Evolutionary conservation across 2,113 vertebrate genomes (phyloP), one percentile per base, ranked within the genome.

Genomic region (Lathamus discolor): DNA sequence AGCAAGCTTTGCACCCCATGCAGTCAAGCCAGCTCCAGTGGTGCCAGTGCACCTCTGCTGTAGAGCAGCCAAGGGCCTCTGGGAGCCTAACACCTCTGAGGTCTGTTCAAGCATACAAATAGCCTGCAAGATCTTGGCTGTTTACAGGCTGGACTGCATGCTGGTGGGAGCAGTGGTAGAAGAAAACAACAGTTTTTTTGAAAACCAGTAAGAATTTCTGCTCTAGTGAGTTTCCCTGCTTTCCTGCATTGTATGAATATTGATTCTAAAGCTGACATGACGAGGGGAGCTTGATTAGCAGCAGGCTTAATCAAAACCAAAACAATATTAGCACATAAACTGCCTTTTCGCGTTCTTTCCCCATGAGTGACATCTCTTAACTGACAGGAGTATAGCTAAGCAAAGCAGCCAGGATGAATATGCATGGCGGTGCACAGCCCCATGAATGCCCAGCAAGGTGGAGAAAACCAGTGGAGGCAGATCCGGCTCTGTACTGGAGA

Each of bases 401-500:
- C 37, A 75, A 92, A 95, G 61, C 14, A 85, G 87, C 80, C 91
- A 41, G 91, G 93, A 95, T 97, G 95, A 97, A 97, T 95, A 97
- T 72, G 75, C 84, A 93, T 66, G 74, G 94, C 41, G 23, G 95
- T 41, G 7, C 92, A 66, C 31, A 57, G 85, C 69, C 77, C n/a
- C 52, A 3, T 9, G 44, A 84, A 89, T 61, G 23, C 68, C 63
- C 67, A 74, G 52, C 33, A 54, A 76, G 64, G 54, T 96, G 70
- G 22, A 77, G 93, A 96, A 95, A 86, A 88, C 83, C 29, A 44
- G 33, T 23, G 88, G 73, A 90, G 91, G 93, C 72, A 93, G 74
- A 96, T 82, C 55, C 35, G 11, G 83, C 88, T 73, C 46, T 1
- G 1, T 35, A 18, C 52, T 91, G 83, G 76, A 72, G 64, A 96